Conservation (phyloP, 2,888 invertebrate species). For the Cephus pygmeus region DNA sequence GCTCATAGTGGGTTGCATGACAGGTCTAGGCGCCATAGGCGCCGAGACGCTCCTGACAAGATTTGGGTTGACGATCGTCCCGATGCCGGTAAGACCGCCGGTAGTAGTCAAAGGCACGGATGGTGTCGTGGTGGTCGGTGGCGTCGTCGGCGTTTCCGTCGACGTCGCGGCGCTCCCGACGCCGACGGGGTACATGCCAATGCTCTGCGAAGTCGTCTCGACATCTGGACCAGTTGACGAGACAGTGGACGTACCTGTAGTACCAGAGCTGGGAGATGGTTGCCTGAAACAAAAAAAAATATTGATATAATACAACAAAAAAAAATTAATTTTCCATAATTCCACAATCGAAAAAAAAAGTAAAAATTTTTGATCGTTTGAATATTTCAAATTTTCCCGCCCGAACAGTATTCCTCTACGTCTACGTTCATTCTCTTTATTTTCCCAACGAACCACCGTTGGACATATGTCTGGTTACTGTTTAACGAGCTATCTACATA, state of each 20-base stretch:
- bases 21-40: constrained; percentile 55
- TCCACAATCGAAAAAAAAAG: neutral
- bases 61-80: constrained; percentile 6
- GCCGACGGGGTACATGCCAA: constrained; percentile 55
- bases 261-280: constrained; percentile 64
- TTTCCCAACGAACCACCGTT: neutral
- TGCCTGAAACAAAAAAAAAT: constrained; percentile 51
- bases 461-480: neutral
- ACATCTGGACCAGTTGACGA: constrained; percentile 55
- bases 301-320: neutral
- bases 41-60: constrained; percentile 55
- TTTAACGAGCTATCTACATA: neutral
- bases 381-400: neutral
- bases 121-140: constrained; percentile 42
- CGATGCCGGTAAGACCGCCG: constrained; percentile 28
- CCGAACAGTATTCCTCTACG: neutral
- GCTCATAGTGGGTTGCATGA: constrained; percentile 48
- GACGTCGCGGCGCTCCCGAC: constrained; percentile 33
- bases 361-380: neutral
- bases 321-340: constrained; percentile 32
- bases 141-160: constrained; percentile 40
- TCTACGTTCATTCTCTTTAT: neutral
- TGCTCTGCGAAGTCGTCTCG: constrained; percentile 47
- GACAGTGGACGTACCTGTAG: constrained; percentile 58
- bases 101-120: constrained; percentile 28